Base-by-base conservation (phyloP, 2,888 invertebrate genomes). In the Athalia cordata region DNA sequence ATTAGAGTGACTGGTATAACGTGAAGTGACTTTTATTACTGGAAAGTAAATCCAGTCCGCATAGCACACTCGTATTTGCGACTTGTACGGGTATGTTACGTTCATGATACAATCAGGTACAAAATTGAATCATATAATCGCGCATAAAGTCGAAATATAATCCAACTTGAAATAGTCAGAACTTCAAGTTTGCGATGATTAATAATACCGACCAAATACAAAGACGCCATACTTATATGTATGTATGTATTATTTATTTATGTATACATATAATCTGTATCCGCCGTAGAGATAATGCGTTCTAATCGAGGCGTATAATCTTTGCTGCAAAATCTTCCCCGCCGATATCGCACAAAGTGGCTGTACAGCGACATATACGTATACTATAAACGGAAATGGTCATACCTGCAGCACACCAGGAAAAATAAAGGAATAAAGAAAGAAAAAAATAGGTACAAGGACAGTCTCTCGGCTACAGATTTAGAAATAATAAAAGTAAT, bases 281-380 rank as follows among this genome's bases (percentile, higher is more conserved):
- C 29, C 29, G 29, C 29, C 55, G n/a, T 55, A 9, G 11, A 52
- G 55, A 68, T 68, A 68, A 68, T 68, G 50, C 5, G 52, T 50
- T 1, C 11, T 11, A 68, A 68, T 68, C 68, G 6, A 11, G 11
- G 68, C 43, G 29, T 43, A 59, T 49, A 49, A 47, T 13, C n/a
- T 55, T 43, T 7, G 55, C 43, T 11, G 68, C n/a, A 68, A 79
- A 79, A 77, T 78, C 81, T 29, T 70, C 79, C 79, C 77, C 78
- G 62, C 64, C 68, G 57, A 77, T 80, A 77, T 49, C 11, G 29
- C 29, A 29, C 29, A 29, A 29, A 29, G 29, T 29, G 29, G 29
- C 29, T 29, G 29, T 29, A n/a, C n/a, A n/a, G n/a, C n/a, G n/a
- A n/a, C n/a, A n/a, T n/a, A n/a, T n/a, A 29, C 29, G 29, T 29